phyloP scores from a whole-genome alignment of 2,888 invertebrate species.

The Rapana venosa region DNA sequence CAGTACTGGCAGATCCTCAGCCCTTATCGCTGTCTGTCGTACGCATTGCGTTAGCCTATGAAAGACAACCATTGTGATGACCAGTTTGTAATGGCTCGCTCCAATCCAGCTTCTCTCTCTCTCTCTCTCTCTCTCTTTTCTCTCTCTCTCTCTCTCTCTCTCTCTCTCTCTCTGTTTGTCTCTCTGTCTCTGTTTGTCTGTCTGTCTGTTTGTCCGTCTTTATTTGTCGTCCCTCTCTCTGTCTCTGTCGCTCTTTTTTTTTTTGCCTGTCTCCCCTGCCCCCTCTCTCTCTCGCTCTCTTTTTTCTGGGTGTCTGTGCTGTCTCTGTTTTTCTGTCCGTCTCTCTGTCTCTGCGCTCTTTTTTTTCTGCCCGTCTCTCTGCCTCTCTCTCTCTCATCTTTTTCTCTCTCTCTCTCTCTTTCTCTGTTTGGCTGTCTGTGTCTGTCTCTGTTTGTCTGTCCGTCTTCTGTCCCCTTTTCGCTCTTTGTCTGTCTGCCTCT shows the following conservation, averaged over 20 bases:
- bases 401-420: background rate
- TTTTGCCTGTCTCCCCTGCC: background rate
- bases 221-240: constrained; percentile 7
- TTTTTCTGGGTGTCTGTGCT: no score
- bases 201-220: no score
- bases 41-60: constrained; percentile 10
- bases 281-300: background rate
- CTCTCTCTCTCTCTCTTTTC: no score
- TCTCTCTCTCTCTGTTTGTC: no score
- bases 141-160: no score
- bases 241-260: background rate
- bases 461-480: background rate
- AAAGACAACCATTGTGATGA: background rate
- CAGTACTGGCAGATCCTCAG: background rate
- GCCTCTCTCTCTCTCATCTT: background rate
- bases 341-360: background rate
- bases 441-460: background rate
- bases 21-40: background rate
- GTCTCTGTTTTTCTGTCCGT: no score
- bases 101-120: no score
- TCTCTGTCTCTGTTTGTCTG: no score
- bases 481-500: constrained; percentile 31
- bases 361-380: background rate
- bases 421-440: background rate
- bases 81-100: no score